Evolutionary conservation across 2,113 vertebrate genomes (phyloP).

Genomic region (Odocoileus hemionus): DNA sequence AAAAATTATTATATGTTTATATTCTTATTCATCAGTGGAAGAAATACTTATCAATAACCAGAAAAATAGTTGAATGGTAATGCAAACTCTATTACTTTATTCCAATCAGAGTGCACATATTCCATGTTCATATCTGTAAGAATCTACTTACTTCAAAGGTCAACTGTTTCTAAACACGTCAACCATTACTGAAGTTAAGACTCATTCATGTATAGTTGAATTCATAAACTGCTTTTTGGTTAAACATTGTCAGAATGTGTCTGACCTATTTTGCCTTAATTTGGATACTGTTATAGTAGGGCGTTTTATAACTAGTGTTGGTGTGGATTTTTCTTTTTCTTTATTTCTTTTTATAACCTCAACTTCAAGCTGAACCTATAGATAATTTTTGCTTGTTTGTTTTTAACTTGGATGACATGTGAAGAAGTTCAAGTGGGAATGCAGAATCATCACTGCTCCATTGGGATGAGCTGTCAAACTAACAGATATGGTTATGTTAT

Average conservation of each 20-base stretch:
- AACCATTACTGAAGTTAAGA: background rate
- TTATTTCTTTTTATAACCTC: background rate
- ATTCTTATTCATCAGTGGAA: background rate
- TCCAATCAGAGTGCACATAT: background rate
- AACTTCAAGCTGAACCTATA: background rate
- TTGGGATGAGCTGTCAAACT: background rate
- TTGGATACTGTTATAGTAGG: background rate
- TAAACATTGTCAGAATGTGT: background rate
- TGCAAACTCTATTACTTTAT: background rate
- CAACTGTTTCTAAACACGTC: background rate
- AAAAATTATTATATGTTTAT: background rate
- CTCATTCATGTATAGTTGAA: background rate
- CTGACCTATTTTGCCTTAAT: background rate
- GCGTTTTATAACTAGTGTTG: background rate
- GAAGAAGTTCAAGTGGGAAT: background rate
- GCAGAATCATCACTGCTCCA: background rate
- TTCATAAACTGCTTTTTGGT: background rate
- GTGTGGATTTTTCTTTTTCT: background rate
- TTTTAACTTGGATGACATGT: background rate
- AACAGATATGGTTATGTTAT: background rate
- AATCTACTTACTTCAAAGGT: background rate
- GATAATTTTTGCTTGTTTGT: background rate
- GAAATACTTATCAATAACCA: background rate
- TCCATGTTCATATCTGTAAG: background rate
- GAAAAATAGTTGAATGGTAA: background rate